Evolutionary conservation across 1,140 invertebrate species (phyloP).

Genomic region (Musca domestica): DNA sequence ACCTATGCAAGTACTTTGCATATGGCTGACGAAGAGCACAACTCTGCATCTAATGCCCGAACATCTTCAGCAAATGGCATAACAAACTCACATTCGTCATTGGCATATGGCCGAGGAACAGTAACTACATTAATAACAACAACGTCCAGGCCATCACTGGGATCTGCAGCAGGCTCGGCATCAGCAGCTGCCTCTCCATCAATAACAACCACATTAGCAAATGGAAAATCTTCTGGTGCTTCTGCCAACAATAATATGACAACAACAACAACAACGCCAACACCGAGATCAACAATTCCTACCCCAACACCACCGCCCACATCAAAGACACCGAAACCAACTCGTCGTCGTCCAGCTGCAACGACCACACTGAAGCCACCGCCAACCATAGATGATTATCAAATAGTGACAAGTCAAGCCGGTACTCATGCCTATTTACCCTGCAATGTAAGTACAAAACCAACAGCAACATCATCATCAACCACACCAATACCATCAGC

Average conservation of each 20-base stretch:
- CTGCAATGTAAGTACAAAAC: conserved; percentile 67
- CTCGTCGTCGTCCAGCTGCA: conserved; percentile 34
- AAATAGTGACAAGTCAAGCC: conserved; percentile 80
- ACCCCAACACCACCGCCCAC: conserved; percentile 27
- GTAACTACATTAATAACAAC: neutral
- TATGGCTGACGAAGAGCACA: neutral
- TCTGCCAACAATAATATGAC: conserved; percentile 2
- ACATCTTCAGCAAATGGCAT: neutral
- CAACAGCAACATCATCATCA: no score
- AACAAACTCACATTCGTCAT: neutral
- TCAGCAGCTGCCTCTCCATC: conserved; percentile 9
- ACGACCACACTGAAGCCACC: conserved; percentile 47
- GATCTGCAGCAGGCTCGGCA: neutral
- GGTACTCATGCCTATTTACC: conserved; percentile 83
- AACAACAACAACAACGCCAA: conserved; percentile 25
- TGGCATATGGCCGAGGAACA: neutral
- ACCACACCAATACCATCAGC: no score
- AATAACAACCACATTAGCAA: conserved; percentile 4
- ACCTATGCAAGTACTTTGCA: neutral
- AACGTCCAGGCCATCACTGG: neutral
- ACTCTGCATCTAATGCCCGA: neutral
- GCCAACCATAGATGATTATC: conserved; percentile 51
- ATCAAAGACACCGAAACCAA: conserved; percentile 12
- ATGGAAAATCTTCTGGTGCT: neutral
- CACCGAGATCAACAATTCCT: conserved; percentile 8